Conservation (phyloP, 2,888 invertebrate genomes). For the Conus canariensis region DNA sequence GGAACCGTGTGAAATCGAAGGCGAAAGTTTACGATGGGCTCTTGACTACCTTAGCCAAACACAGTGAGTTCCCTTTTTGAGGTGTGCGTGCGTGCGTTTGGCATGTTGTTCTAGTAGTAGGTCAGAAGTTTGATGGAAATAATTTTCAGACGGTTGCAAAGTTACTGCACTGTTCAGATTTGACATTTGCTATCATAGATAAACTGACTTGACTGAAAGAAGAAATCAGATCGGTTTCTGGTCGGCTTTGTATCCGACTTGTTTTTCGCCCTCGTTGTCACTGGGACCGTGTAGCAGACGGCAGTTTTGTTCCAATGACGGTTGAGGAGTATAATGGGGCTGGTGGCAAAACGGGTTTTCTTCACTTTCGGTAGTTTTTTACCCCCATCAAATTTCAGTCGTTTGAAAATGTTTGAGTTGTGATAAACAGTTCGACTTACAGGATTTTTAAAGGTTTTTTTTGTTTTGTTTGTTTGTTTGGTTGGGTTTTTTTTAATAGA, state of each 20-base stretch:
- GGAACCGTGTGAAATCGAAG: conserved; percentile 68
- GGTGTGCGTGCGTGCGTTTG: background rate
- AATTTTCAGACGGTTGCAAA: conserved; percentile 18
- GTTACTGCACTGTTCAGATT: background rate
- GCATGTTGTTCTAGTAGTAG: background rate
- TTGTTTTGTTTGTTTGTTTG: too few relatives aligned
- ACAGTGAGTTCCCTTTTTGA: conserved; percentile 59
- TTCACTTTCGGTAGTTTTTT: too few relatives aligned
- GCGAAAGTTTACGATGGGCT: conserved; percentile 73
- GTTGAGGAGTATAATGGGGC: too few relatives aligned
- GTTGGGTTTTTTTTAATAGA: too few relatives aligned
- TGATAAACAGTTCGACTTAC: too few relatives aligned
- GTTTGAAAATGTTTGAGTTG: too few relatives aligned
- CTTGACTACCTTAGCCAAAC: conserved; percentile 66
- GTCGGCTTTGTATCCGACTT: background rate
- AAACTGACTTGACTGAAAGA: too few relatives aligned
- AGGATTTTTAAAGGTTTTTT: too few relatives aligned
- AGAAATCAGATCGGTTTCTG: background rate
- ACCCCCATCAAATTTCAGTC: too few relatives aligned
- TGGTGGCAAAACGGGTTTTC: too few relatives aligned
- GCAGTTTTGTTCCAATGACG: background rate
- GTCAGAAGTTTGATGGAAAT: conserved; percentile 1
- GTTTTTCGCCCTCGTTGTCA: background rate
- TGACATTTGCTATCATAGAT: background rate
- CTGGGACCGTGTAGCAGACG: background rate